Base-by-base conservation (phyloP, 1,140 invertebrate species). In the Aphidius ervi region DNA sequence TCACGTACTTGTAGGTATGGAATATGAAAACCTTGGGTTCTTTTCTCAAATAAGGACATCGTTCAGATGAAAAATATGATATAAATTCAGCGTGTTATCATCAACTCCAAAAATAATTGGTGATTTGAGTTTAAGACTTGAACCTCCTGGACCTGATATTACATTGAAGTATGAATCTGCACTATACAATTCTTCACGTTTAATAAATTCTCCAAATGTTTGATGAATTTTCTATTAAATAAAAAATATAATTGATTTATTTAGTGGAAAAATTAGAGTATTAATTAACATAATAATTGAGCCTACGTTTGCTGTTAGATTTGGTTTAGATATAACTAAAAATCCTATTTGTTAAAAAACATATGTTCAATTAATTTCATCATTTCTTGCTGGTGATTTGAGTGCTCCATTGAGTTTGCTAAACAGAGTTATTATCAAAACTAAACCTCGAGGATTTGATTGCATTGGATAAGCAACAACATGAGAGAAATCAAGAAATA, bases 1-100 rank as follows among this genome's bases (percentile, higher is more conserved):
- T 23, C 3, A 23, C 53, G n/a, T 68, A 85, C 83, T 87, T 83
- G 74, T 90, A 92, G 48, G 85, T 82, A 73, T 92, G 90, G 68
- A 90, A 90, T 45, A 93, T 85, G 65, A 92, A 89, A 63, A 92
- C 82, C 77, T 93, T 93, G 48, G 90, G 90, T 68, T 91, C 88
- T 47, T 81, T 79, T 0, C 73, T 68, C 41, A 93, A 76, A 58
- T 76, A 56, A 1, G 82, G 81, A 68, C 87, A 87, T 54, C 81
- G 82, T 9, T 74, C 67, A 58, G 85, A 82, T 48, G 83, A 83
- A 68, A 93, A 91, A 63, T 80, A 78, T 9, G 83, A 70, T 0
- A 86, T 68, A 53, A 90, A 81, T 31, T 82, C 78, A 10, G 70
- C 6, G 37, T 16, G 41, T 55, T 9, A 58, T 58, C 67, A 68